Evolutionary conservation across 2,113 vertebrate species (phyloP), one percentile per base, ranked within the genome.

Genomic region (Mobula hypostoma): DNA sequence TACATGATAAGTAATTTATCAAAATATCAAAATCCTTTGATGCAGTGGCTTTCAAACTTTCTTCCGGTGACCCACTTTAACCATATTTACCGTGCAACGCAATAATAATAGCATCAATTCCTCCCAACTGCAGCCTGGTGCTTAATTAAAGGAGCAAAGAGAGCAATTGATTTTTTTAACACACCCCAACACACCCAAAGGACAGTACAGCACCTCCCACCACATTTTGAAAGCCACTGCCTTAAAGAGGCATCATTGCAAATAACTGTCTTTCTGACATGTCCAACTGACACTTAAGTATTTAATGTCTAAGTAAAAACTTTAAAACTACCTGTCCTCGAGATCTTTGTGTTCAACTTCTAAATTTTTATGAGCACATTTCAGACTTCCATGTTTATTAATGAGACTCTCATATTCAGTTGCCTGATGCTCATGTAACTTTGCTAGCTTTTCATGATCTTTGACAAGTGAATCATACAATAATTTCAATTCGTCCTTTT

Each of bases 361-460:
- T 95, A 99, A 97, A 95, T 97, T 98, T 96, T 98, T 99, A 96
- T 99, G 98, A 12, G 97, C 97, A 56, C 96, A 97, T 95, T 99
- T 99, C 80, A 99, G 97, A 91, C 96, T 98, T 61, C 99, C 98
- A 63, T 99, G 98, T 94, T 98, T 99, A 76, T 97, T 96, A 1
- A 99, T 99, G 14, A 99, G 97, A 0, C 97, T 97, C 95, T 99
- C 99, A 19, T 98, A 99, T 94, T 99, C 99, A 0, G 96, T 95
- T 0, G 98, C 99, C 95, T 99, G 99, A 8, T 97, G 97, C 94
- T 99, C 99, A 19, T 99, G 98, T 94, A 99, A 97, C 7, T 98
- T 98, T 6, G 98, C 98, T 95, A 99, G 96, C 94, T 98, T 98
- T 95, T 99, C 99, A 61, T 99, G 98, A 95, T 99, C 99, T 77